Base-by-base conservation (phyloP, 2,888 invertebrate genomes). In the Criorhina ranunculi region DNA sequence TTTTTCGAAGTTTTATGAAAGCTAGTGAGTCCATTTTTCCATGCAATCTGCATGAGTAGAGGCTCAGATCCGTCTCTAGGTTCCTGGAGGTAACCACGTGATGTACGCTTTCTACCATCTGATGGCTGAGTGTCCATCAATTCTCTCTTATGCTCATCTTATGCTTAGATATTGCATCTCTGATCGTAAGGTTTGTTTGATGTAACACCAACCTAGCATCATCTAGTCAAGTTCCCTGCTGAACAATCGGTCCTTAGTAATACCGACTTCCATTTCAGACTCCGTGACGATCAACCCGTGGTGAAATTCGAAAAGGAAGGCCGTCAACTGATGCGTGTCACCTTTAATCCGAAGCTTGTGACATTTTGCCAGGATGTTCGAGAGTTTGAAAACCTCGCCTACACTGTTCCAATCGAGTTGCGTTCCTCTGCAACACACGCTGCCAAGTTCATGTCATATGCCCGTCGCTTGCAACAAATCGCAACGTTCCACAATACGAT, bases 401-500 rank as follows among this genome's bases (percentile, higher is more conserved):
- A 96, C 90, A 93, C 91, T 33, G 94, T 98, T 40, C 95, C 98
- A 0, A 93, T 95, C 8, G 94, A 95, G 81, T 95, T 98, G 64
- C 94, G 94, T 44, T 93, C 95, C 33, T 94, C 95, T 0, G 94
- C 95, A 9, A 94, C 94, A 11, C 93, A 95, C 70, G 97, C 97
- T 0, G 94, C 95, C 87, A 95, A 95, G 88, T 97, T 97, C 89
- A 94, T 97, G 91, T 94, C 94, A 59, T 95, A 97, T 88, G 99
- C 98, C 0, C 95, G 97, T 62, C 94, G 96, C 2, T 92, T 99
- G 69, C 98, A 98, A 90, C 98, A 98, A 94, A 97, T 97, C 64
- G 96, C 97, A 0, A 96, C 96, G 49, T 98, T 98, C 90, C 99
- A 99, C 92, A 99, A 99, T 91, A 99, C 99, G 0, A 96, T 99